These are phyloP conservation scores for Coregonus sp. DNA, from an alignment of 2,797 vertebrate species.

Conservation along the genomic window DNA sequence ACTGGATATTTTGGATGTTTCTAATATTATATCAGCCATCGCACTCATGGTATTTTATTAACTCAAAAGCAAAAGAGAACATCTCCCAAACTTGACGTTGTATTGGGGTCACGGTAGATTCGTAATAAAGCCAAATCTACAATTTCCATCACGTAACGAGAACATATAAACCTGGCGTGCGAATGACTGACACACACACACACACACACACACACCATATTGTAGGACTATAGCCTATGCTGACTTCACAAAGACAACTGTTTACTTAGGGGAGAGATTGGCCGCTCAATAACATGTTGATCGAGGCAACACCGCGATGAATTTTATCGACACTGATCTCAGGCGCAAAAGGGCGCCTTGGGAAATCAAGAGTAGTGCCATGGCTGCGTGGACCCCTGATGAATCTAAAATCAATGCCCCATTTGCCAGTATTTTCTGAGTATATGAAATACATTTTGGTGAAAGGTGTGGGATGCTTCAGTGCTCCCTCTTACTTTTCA, in stretches of 20 bases:
- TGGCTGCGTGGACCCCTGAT: slow-evolving; percentile 67
- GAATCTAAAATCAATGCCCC: slow-evolving; percentile 85
- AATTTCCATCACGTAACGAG: not conserved
- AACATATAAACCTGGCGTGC: not conserved
- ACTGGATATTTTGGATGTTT: not conserved
- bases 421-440: slow-evolving; percentile 75
- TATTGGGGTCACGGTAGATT: not conserved
- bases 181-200: slow-evolving; percentile 13
- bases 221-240: slow-evolving; percentile 9
- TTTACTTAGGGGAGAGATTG: slow-evolving; percentile 77
- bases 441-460: slow-evolving; percentile 74
- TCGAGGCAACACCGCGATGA: slow-evolving; percentile 80
- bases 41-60: not conserved
- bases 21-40: no score
- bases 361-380: slow-evolving; percentile 84
- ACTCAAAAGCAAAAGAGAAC: not conserved
- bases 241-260: slow-evolving; percentile 68
- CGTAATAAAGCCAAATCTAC: slow-evolving; percentile 2
- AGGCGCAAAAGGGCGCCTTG: slow-evolving; percentile 80
- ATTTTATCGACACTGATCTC: slow-evolving; percentile 87
- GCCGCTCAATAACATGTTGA: slow-evolving; percentile 80
- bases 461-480: slow-evolving; percentile 61
- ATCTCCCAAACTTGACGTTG: not conserved
- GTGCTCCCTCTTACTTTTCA: slow-evolving; percentile 63
- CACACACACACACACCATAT: slow-evolving; percentile 21